Conservation (phyloP, 23 tunicate genomes). For the Trididemnum clinides region DNA sequence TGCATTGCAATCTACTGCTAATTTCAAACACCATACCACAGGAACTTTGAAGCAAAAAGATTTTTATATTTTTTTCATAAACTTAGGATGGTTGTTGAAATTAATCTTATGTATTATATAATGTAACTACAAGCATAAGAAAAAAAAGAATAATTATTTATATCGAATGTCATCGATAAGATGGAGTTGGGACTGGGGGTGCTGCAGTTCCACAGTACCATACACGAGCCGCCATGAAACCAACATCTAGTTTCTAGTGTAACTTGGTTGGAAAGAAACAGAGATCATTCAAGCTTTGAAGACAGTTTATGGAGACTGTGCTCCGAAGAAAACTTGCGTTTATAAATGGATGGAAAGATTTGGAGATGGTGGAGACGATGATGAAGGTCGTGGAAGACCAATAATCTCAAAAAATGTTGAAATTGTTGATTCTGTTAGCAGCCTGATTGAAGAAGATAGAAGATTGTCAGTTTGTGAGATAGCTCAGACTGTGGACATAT, state of each 20-base stretch:
- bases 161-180: too few species aligned
- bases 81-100: too few species aligned
- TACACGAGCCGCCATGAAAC: too few species aligned
- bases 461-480: conserved; percentile 3
- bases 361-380: conserved; percentile 27
- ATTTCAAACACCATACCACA: too few species aligned
- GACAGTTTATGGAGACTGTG: not conserved
- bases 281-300: conserved; percentile 4
- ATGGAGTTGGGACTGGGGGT: too few species aligned
- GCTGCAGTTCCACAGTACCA: too few species aligned
- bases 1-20: too few species aligned
- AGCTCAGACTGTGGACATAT: not conserved
- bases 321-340: not conserved
- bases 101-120: too few species aligned
- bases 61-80: too few species aligned
- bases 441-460: not conserved
- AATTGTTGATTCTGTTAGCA: not conserved
- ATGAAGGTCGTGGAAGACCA: not conserved
- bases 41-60: too few species aligned
- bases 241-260: not conserved
- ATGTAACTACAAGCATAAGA: too few species aligned
- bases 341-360: conserved; percentile 7
- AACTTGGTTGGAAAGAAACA: not conserved
- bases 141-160: too few species aligned
- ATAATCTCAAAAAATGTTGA: not conserved